A percentile compares a stretch with the other conserved stretches of the same genome.
Evolutionary conservation across 2,113 vertebrate species (phyloP).

Genomic region (Paedocypris sp.): DNA sequence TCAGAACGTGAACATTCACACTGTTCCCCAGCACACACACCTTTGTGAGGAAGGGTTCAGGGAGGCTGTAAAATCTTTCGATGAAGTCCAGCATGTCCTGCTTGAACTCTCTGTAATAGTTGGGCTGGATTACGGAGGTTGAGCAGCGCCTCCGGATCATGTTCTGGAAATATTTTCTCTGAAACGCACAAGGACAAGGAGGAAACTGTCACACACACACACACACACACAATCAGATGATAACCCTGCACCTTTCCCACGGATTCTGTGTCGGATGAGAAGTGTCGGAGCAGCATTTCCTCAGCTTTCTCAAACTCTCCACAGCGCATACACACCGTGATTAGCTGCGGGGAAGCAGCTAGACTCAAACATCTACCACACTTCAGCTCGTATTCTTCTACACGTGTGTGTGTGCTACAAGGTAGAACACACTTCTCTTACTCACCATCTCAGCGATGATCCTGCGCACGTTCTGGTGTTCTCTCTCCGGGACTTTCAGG

Average conservation of each 20-base stretch:
- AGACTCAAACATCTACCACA: too few species aligned
- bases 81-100: constrained; percentile 65
- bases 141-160: constrained; percentile 59
- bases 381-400: too few species aligned
- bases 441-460: constrained; percentile 68
- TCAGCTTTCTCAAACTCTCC: constrained; percentile 70
- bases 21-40: constrained; percentile 43
- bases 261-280: constrained; percentile 51
- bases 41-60: constrained; percentile 64
- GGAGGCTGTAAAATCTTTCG: constrained; percentile 49
- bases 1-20: too few species aligned
- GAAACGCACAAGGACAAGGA: background rate
- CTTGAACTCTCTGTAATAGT: constrained; percentile 71
- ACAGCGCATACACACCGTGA: constrained; percentile 71
- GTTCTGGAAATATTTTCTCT: constrained; percentile 61
- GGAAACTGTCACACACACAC: background rate
- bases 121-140: constrained; percentile 61
- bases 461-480: constrained; percentile 42
- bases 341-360: constrained; percentile 66
- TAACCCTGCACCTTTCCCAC: constrained; percentile 69
- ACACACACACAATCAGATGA: too few species aligned
- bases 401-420: background rate
- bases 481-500: constrained; percentile 46
- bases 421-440: too few species aligned
- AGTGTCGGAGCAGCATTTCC: constrained; percentile 60